phyloP scores from a whole-genome alignment of 1,140 invertebrate species.

The Leptoteleia sp. region DNA sequence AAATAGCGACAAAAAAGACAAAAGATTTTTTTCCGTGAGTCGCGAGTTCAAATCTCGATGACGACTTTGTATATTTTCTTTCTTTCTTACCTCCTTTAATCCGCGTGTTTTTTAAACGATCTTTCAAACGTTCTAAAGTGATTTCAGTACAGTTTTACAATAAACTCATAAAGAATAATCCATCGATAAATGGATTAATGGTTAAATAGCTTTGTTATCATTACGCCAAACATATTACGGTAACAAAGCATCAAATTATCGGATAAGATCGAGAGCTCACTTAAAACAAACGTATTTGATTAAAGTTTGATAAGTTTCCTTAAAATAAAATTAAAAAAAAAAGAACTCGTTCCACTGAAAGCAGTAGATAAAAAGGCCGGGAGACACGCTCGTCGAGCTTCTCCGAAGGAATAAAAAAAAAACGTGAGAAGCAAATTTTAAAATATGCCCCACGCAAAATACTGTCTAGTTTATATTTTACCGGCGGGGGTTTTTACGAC shows the following conservation, averaged over 20 bases:
- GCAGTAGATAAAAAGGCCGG: constrained; percentile 34
- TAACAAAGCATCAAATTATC: constrained; percentile 40
- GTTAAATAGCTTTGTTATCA: constrained; percentile 28
- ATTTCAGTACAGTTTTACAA: no score
- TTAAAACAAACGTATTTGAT: constrained; percentile 43
- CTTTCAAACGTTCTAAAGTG: no score
- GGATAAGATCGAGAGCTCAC: constrained; percentile 39
- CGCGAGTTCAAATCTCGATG: no score
- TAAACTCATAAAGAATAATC: no score
- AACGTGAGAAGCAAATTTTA: constrained; percentile 14
- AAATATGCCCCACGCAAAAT: constrained; percentile 13
- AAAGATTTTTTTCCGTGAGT: no score
- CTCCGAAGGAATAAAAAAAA: background rate
- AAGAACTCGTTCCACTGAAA: constrained; percentile 44
- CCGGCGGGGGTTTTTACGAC: constrained; percentile 13
- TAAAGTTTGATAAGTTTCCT: constrained; percentile 47
- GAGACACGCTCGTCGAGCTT: constrained; percentile 5
- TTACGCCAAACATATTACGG: constrained; percentile 23
- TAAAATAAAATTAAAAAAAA: no score
- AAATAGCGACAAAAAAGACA: no score
- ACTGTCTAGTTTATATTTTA: constrained; percentile 32
- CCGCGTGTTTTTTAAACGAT: no score
- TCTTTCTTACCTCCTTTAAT: no score
- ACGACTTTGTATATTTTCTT: no score
- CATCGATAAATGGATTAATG: no score